These are phyloP conservation scores for Dicrostonyx torquatus DNA, from an alignment of 2,797 vertebrate genomes.

Conservation along the genomic window DNA sequence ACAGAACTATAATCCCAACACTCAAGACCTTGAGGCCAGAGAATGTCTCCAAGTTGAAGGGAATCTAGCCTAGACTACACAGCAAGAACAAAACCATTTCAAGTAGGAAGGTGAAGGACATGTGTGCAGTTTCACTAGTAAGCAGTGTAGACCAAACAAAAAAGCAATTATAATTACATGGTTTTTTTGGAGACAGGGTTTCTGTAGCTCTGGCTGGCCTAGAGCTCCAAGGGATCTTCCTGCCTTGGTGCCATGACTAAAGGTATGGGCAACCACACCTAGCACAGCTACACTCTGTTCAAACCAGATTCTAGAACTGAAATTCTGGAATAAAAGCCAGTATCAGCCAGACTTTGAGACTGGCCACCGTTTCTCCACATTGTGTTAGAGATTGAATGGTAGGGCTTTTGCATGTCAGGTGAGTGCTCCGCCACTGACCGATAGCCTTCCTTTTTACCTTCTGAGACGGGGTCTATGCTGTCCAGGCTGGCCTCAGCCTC, in stretches of 20 bases:
- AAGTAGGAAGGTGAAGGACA: not conserved
- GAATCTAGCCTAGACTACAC: not conserved
- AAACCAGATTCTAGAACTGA: not conserved
- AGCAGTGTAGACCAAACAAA: not conserved
- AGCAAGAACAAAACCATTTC: not conserved
- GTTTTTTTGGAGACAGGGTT: not conserved
- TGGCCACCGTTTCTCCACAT: not conserved
- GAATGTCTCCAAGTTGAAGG: not conserved
- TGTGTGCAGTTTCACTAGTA: not conserved
- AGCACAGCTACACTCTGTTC: not conserved
- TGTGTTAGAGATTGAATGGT: not conserved
- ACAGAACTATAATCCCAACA: not conserved
- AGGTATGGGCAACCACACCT: not conserved
- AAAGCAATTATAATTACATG: not conserved
- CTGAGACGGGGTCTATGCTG: not conserved
- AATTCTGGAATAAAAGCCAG: not conserved
- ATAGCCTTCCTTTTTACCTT: not conserved
- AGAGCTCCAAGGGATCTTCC: not conserved
- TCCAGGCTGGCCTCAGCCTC: not conserved
- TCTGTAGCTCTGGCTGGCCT: not conserved
- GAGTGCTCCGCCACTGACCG: no score
- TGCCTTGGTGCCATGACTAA: not conserved
- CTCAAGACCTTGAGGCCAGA: not conserved
- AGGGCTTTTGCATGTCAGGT: not conserved
- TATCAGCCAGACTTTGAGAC: not conserved